Evolutionary conservation across 2,888 invertebrate genomes (phyloP).

Genomic region (Synanthedon tipuliformis): DNA sequence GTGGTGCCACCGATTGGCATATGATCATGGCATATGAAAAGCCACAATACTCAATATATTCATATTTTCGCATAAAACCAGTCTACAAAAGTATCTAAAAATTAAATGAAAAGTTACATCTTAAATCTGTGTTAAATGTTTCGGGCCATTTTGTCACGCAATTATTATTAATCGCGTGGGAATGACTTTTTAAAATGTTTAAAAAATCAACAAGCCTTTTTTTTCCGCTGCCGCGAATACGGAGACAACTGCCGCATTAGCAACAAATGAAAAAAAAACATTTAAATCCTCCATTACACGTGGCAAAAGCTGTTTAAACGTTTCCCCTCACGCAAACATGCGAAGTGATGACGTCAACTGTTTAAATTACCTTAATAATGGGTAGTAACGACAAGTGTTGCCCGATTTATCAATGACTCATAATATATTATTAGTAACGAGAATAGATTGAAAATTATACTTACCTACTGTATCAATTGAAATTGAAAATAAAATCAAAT

Average conservation of each 20-base stretch:
- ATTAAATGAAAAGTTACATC: no score
- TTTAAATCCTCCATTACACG: slow-evolving; percentile 6
- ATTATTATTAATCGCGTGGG: background rate
- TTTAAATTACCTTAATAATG: slow-evolving; percentile 15
- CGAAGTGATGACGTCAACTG: slow-evolving; percentile 12
- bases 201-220: background rate
- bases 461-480: background rate
- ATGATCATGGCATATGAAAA: no score
- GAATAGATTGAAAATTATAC: background rate
- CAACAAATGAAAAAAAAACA: slow-evolving; percentile 6
- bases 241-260: slow-evolving; percentile 5
- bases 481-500: no score
- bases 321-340: slow-evolving; percentile 10
- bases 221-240: slow-evolving; percentile 1
- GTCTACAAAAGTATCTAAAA: no score
- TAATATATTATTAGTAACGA: background rate
- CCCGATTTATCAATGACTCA: background rate
- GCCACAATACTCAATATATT: no score
- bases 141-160: background rate
- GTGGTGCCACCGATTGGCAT: no score
- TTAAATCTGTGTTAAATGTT: no score
- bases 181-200: background rate
- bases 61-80: no score
- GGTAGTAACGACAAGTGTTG: slow-evolving; percentile 9
- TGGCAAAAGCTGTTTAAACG: slow-evolving; percentile 12